phyloP scores from a whole-genome alignment of 2,797 vertebrate genomes.

The Brachyrhaphis roseni region DNA sequence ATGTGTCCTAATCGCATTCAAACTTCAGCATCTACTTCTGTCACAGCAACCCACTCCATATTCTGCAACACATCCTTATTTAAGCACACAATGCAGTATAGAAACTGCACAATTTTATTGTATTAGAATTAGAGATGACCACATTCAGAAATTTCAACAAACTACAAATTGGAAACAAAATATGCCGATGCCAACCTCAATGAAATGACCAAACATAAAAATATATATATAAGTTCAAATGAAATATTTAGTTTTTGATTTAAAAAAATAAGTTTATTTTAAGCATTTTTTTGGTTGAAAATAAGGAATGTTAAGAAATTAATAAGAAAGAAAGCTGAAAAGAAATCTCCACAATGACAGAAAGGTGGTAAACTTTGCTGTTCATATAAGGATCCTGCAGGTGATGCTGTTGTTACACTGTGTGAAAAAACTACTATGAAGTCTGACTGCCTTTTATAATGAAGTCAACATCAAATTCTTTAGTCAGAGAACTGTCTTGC shows the following conservation, averaged over 20 bases:
- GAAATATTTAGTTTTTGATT: not conserved
- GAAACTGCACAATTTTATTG: not conserved
- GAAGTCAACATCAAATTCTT: not conserved
- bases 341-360: not conserved
- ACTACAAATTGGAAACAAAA: not conserved
- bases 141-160: not conserved
- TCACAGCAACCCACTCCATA: not conserved
- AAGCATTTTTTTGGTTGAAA: not conserved
- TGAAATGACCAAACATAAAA: not conserved
- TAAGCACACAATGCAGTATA: not conserved
- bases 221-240: not conserved
- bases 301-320: not conserved
- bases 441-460: conserved; percentile 22
- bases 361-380: conserved; percentile 18
- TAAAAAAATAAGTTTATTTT: not conserved
- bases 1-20: not conserved
- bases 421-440: conserved; percentile 20
- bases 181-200: not conserved
- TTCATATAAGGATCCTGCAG: conserved; percentile 47
- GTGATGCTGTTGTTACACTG: conserved; percentile 65
- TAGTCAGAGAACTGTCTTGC: not conserved
- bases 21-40: not conserved
- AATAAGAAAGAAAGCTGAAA: not conserved
- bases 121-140: not conserved
- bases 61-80: not conserved